Conservation (phyloP, 2,888 invertebrate species). For the Xestobium rufovillosum region DNA sequence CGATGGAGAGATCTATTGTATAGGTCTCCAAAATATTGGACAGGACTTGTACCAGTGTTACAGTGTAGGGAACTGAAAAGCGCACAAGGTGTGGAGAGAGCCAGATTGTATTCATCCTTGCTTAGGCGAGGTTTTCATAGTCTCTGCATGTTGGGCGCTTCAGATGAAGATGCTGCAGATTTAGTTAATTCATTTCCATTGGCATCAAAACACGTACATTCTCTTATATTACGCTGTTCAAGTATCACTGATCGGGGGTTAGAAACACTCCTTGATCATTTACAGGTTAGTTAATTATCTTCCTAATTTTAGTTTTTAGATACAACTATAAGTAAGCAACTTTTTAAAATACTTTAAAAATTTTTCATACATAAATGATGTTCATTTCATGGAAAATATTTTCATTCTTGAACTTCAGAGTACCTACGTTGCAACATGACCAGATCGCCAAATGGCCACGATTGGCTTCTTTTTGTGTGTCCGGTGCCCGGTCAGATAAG, state of each 20-base stretch:
- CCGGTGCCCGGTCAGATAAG: too few relatives aligned
- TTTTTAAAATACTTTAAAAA: too few relatives aligned
- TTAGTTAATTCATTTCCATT: slow-evolving; percentile 78
- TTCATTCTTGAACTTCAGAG: too few relatives aligned
- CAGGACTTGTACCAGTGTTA: slow-evolving; percentile 74
- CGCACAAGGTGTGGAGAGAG: slow-evolving; percentile 49
- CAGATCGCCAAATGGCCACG: too few relatives aligned
- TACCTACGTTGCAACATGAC: too few relatives aligned
- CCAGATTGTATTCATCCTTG: slow-evolving; percentile 70
- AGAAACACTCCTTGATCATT: slow-evolving; percentile 79
- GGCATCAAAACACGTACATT: slow-evolving; percentile 75
- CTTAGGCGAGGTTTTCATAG: slow-evolving; percentile 81
- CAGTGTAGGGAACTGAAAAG: slow-evolving; percentile 76
- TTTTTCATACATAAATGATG: too few relatives aligned
- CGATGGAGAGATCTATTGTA: slow-evolving; percentile 87
- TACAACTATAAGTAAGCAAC: too few relatives aligned
- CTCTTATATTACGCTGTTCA: slow-evolving; percentile 78
- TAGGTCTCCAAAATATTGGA: slow-evolving; percentile 81
- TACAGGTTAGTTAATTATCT: slow-evolving; percentile 55
- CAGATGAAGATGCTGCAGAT: slow-evolving; percentile 84
- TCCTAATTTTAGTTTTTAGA: too few relatives aligned
- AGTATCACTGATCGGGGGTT: slow-evolving; percentile 86
- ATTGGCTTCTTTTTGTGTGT: too few relatives aligned
- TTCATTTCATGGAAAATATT: too few relatives aligned
- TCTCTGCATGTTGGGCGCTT: slow-evolving; percentile 74